Percentiles rank a stretch among this genome's conserved stretches.
phyloP scores from a whole-genome alignment of 2,888 invertebrate genomes.

The Pardosa pseudoannulata region DNA sequence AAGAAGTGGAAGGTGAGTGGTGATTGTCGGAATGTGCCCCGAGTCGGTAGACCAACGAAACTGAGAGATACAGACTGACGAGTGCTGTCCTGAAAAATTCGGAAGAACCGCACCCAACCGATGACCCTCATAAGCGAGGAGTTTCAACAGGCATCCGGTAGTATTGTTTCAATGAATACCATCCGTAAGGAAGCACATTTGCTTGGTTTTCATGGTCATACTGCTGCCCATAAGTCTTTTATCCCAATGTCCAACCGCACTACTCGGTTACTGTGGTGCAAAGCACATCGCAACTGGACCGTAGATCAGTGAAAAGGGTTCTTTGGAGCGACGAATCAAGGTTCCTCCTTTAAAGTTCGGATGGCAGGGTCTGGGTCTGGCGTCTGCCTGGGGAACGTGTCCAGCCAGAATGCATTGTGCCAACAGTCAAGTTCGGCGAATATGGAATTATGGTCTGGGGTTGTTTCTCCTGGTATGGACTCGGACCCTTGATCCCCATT shows the following conservation, averaged over 20 bases:
- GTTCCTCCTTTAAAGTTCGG: not conserved
- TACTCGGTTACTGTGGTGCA: not conserved
- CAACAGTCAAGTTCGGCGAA: not conserved
- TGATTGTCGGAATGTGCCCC: not conserved
- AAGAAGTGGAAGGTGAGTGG: not conserved
- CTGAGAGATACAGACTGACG: not conserved
- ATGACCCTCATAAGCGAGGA: not conserved
- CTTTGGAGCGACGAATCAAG: not conserved
- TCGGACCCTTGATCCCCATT: too few relatives aligned
- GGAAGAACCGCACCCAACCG: not conserved
- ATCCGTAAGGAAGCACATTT: not conserved
- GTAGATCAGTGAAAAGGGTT: not conserved
- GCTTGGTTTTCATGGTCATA: not conserved
- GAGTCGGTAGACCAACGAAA: not conserved
- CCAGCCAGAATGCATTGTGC: not conserved
- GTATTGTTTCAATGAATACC: not conserved
- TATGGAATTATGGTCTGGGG: too few relatives aligned
- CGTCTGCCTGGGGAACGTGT: too few relatives aligned
- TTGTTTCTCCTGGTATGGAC: too few relatives aligned
- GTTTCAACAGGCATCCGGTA: not conserved
- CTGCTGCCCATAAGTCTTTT: not conserved
- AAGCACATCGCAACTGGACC: not conserved
- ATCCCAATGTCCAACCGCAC: not conserved
- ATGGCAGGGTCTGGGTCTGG: not conserved
- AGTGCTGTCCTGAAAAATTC: not conserved